Percentiles rank a stretch among this genome's conserved stretches.
phyloP scores from a whole-genome alignment of 2,888 invertebrate species.

The Ommatoiulus sabulosus region DNA sequence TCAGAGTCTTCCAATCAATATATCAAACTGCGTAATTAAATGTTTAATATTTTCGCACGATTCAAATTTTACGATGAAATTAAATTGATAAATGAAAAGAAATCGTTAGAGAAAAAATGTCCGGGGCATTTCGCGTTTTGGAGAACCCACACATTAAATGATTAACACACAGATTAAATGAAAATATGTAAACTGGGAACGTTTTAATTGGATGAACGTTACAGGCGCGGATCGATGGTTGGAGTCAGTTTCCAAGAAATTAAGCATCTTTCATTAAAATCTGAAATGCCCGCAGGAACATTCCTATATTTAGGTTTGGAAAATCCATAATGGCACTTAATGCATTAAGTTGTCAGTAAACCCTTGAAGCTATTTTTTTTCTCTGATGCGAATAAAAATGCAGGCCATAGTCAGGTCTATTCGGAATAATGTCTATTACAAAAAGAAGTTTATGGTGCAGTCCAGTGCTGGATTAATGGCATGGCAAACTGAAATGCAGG shows the following conservation, averaged over 20 bases:
- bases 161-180: background rate
- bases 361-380: background rate
- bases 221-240: background rate
- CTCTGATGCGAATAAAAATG: background rate
- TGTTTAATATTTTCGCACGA: background rate
- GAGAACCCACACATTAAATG: background rate
- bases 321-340: slow-evolving; percentile 38
- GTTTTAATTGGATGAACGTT: background rate
- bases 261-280: slow-evolving; percentile 9
- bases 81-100: slow-evolving; percentile 7
- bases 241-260: slow-evolving; percentile 28
- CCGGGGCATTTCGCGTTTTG: background rate
- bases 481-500: background rate
- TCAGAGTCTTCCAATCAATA: background rate
- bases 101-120: background rate
- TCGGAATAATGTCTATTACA: background rate
- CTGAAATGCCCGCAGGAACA: background rate
- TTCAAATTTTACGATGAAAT: background rate
- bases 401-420: background rate
- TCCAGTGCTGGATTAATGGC: background rate
- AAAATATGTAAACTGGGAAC: background rate
- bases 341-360: background rate
- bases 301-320: background rate
- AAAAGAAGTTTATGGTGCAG: background rate
- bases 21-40: too few species aligned